Conservation (phyloP, 2,113 vertebrate genomes). For the Lampris megalopsis region DNA sequence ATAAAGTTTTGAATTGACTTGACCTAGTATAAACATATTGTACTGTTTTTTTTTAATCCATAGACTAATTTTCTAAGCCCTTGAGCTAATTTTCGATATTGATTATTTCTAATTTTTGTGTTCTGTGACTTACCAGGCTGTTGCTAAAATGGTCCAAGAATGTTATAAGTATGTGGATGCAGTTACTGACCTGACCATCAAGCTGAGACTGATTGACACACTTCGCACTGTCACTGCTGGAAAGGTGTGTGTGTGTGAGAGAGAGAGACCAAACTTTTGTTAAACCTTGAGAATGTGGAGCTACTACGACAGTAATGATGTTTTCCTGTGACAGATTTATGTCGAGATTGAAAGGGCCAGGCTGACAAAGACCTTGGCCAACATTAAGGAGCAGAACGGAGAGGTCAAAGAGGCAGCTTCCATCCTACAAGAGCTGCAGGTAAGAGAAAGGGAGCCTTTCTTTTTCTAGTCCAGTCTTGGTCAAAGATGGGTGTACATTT, state of each 20-base stretch:
- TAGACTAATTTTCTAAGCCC: too few relatives aligned
- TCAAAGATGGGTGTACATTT: too few relatives aligned
- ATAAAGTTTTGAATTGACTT: too few relatives aligned
- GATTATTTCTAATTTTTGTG: background rate
- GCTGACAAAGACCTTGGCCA: conserved; percentile 93
- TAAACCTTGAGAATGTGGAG: too few relatives aligned
- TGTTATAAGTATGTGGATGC: conserved; percentile 95
- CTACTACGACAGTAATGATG: background rate
- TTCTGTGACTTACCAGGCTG: conserved; percentile 84
- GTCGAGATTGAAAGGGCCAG: conserved; percentile 98
- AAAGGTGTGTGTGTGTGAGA: conserved; percentile 83
- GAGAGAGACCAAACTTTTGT: too few relatives aligned
- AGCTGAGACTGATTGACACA: conserved; percentile 95
- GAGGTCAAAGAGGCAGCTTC: conserved; percentile 95
- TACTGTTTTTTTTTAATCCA: too few relatives aligned
- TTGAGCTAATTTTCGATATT: too few relatives aligned
- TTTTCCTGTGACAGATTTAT: conserved; percentile 87
- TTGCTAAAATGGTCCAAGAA: conserved; percentile 99
- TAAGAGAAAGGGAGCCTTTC: conserved; percentile 54
- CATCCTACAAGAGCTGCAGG: conserved; percentile 97
- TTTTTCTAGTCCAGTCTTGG: too few relatives aligned
- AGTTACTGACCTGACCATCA: conserved; percentile 90
- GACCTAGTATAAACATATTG: too few relatives aligned
- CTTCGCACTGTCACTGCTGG: conserved; percentile 97
- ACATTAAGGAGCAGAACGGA: conserved; percentile 94